Conservation (phyloP, 2,888 invertebrate species). For the Spisula subtruncata region DNA sequence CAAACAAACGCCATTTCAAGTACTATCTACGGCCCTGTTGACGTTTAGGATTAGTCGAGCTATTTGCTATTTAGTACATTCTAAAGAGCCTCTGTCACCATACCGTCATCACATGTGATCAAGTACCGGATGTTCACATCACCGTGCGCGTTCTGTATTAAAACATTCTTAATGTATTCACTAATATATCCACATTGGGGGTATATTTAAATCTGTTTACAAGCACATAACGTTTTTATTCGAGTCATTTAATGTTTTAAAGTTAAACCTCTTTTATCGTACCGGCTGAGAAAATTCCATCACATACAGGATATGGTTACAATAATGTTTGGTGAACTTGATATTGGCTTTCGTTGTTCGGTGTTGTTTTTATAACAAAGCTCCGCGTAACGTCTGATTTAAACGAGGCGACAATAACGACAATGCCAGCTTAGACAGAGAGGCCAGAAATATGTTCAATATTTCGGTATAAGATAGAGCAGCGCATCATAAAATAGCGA, state of each 20-base stretch:
- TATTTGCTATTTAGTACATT: constrained; percentile 10
- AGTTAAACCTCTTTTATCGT: constrained; percentile 4
- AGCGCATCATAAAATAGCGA: neutral
- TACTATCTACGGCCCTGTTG: neutral
- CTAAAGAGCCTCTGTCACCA: constrained; percentile 37
- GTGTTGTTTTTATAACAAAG: neutral
- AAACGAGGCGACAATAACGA: neutral
- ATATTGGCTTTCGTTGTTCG: neutral
- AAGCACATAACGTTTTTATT: neutral
- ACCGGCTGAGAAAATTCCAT: neutral
- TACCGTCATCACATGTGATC: constrained; percentile 27
- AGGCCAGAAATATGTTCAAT: neutral
- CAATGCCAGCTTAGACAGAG: neutral
- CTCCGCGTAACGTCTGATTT: neutral
- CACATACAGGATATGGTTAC: neutral
- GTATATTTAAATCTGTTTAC: neutral
- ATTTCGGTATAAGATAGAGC: neutral
- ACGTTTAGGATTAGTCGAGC: constrained; percentile 20
- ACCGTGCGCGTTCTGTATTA: constrained; percentile 2
- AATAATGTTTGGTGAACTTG: neutral
- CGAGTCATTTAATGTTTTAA: neutral
- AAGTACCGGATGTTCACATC: constrained; percentile 47
- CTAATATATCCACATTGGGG: neutral
- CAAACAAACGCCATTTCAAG: neutral
- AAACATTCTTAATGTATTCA: neutral